Base-by-base conservation (phyloP, 2,113 vertebrate species). In the Piprites chloris region DNA sequence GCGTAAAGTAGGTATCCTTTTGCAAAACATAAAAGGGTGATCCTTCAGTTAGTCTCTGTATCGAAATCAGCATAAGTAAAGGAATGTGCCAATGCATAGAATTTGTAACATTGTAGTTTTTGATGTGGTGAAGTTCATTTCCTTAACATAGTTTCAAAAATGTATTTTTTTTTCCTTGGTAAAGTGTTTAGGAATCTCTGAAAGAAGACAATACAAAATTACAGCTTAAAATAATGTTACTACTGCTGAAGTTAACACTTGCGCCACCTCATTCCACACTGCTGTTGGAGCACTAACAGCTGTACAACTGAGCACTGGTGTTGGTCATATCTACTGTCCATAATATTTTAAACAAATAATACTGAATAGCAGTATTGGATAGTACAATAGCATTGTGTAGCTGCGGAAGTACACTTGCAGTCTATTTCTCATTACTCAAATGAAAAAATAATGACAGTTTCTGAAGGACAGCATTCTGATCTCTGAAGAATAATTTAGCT, bases 41-140 rank as follows among this genome's bases (percentile, higher is more conserved):
- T 50, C 9, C n/a, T 88, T 71, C 23, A 35, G 15, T 49, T 72
- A 63, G 19, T 59, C 15, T 15, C 23, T 44, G 5, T 65, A 17
- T 63, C 14, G 42, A n/a, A 59, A 59, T 63, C n/a, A 49, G 4
- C 37, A 11, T 12, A 46, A 53, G 19, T 22, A 72, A 55, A 50
- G 30, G 11, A 12, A 26, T 22, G 27, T 33, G 8, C 3, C 23
- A 4, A 2, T 20, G 14, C 1, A 2, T 63, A 27, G 58, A 9
- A 61, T 83, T 77, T 53, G 2, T 52, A 66, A 21, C 4, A 11
- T 5, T 9, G 2, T 61, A 17, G 7, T 0, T 52, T 93, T 50
- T 66, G 8, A n/a, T 42, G 5, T 41, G 18, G 39, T 23, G 20
- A 82, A 28, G 9, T 76, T 68, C 22, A 44, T 76, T 65, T 53